phyloP scores from a whole-genome alignment of 1,140 invertebrate species.

The Caenorhabditis latens region DNA sequence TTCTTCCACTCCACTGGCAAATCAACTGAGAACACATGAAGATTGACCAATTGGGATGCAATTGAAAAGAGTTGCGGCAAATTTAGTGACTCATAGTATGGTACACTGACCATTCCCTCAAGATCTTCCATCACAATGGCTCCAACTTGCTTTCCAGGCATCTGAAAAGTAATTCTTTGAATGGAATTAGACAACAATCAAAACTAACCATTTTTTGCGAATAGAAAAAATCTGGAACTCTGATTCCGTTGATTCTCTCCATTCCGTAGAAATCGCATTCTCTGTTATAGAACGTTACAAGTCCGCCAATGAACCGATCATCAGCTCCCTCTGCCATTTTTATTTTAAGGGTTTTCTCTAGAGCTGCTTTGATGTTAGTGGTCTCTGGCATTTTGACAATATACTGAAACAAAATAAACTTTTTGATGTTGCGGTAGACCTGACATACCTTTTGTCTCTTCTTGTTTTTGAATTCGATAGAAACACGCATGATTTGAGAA shows the following conservation, averaged over 20 bases:
- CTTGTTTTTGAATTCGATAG: slow-evolving; percentile 15
- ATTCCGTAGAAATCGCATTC: slow-evolving; percentile 9
- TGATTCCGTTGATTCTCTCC: slow-evolving; percentile 5
- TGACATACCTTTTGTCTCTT: background rate
- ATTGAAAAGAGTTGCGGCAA: slow-evolving; percentile 11
- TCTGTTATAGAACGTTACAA: slow-evolving; percentile 22
- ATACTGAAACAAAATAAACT: background rate
- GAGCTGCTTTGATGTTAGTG: slow-evolving; percentile 41
- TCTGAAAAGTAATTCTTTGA: background rate
- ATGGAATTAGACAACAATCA: background rate
- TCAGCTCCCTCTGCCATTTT: slow-evolving; percentile 45
- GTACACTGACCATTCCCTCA: slow-evolving; percentile 32
- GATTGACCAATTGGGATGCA: slow-evolving; percentile 2
- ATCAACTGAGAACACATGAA: slow-evolving; percentile 22
- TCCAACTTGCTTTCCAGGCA: background rate
- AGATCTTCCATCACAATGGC: slow-evolving; percentile 42
- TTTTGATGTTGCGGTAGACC: background rate
- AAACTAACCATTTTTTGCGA: background rate
- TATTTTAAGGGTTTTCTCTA: background rate
- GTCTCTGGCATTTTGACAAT: slow-evolving; percentile 47
- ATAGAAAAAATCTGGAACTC: background rate
- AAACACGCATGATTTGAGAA: slow-evolving; percentile 40
- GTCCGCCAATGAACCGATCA: slow-evolving; percentile 30
- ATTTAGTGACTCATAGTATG: slow-evolving; percentile 21
- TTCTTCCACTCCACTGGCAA: background rate